Percentiles rank a stretch among this genome's conserved stretches.
Evolutionary conservation across 2,888 invertebrate genomes (phyloP).

Genomic region (Cantharis nigra): DNA sequence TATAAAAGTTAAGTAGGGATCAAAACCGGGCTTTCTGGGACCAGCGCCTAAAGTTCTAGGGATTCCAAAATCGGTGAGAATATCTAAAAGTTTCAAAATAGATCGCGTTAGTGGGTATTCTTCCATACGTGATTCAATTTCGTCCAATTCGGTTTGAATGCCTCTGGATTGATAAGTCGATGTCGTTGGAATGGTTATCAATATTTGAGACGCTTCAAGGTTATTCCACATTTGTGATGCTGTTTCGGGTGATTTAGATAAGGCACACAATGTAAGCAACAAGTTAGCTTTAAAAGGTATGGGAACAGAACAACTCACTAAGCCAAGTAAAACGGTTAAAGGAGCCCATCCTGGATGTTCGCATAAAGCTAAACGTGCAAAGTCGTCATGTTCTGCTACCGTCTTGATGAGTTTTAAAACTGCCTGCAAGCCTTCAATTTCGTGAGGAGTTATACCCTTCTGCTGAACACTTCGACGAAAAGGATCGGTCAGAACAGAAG

Average conservation of each 20-base stretch:
- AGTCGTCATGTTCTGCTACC: constrained; percentile 79
- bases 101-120: constrained; percentile 87
- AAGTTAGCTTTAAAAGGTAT: constrained; percentile 84
- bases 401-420: constrained; percentile 78
- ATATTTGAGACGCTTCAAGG: constrained; percentile 80
- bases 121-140: constrained; percentile 89
- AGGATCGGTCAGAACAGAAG: constrained; percentile 67
- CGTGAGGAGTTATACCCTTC: constrained; percentile 75
- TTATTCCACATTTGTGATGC: constrained; percentile 85
- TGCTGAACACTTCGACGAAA: constrained; percentile 60
- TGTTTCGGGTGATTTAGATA: constrained; percentile 77
- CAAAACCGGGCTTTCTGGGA: constrained; percentile 79
- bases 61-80: constrained; percentile 72
- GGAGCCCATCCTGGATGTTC: constrained; percentile 91
- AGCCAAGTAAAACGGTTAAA: constrained; percentile 75
- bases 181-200: constrained; percentile 68
- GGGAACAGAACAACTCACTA: constrained; percentile 86
- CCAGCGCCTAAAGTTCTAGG: constrained; percentile 82
- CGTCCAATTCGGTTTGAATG: constrained; percentile 84
- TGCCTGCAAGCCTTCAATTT: constrained; percentile 83
- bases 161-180: constrained; percentile 68
- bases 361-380: constrained; percentile 79
- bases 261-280: constrained; percentile 75
- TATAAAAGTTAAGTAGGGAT: constrained; percentile 86
- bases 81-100: constrained; percentile 74